Base-by-base conservation (phyloP, 2,113 vertebrate species). In the Strigops habroptila region DNA sequence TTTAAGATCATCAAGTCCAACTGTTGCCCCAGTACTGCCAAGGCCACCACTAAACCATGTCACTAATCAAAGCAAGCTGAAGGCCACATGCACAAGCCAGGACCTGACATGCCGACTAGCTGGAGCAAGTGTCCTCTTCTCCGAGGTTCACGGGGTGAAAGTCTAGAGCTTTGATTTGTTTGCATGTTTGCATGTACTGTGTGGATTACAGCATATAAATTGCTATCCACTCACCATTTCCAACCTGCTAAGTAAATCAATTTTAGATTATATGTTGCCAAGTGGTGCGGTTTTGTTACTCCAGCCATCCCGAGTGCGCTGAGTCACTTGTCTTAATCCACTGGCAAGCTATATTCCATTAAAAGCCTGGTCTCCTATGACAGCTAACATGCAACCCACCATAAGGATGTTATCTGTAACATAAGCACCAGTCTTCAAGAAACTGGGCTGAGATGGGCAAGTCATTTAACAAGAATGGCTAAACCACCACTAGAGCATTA, bases 151-250 rank as follows among this genome's bases (percentile, higher is more conserved):
- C 0, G 18, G 21, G 13, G 28, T 14, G 10, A 55, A 85, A 74
- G 10, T 24, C 37, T 18, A 35, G 64, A 46, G 37, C 52, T 88
- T 55, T 21, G 52, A 68, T 49, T 19, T 1, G 2, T 14, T n/a
- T n/a, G n/a, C n/a, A n/a, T n/a, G n/a, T n/a, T n/a, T n/a, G 16
- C 1, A 1, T 3, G 5, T 1, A 49, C 63, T 4, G 2, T 1
- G 6, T 11, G 23, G 30, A 43, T 64, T 37, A 24, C 46, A 33
- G 27, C 68, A 57, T 3, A 18, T 55, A 67, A 86, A 78, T 3
- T 22, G 18, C 60, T 57, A 9, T 21, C 46, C 55, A 16, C 49
- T 49, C 30, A 35, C 27, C 44, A 19, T 48, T 51, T 59, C 53
- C 60, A 69, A 14, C 18, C 46, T 64, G n/a, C 55, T 12, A 35